Percentiles rank a stretch among this genome's conserved stretches.
phyloP scores from a whole-genome alignment of 2,888 invertebrate species.

The Netelia virgata region DNA sequence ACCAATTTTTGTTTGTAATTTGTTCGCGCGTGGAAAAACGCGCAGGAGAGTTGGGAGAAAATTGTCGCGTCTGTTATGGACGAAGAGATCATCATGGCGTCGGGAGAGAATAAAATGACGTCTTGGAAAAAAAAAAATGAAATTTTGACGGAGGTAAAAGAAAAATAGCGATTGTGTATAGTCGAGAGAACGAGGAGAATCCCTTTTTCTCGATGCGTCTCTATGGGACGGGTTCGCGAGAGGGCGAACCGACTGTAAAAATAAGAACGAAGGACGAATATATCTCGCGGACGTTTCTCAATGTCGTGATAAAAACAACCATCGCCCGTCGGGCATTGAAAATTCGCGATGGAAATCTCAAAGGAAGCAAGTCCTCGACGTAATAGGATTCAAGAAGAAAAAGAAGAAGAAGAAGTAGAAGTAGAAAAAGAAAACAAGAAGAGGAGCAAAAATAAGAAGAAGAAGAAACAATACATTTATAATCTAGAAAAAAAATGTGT shows the following conservation, averaged over 20 bases:
- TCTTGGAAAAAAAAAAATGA: no score
- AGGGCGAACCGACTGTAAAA: not conserved
- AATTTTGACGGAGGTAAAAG: no score
- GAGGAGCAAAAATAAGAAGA: not conserved
- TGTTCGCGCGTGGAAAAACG: no score
- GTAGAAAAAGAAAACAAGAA: not conserved
- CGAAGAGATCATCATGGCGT: no score
- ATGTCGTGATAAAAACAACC: not conserved
- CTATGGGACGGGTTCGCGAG: not conserved
- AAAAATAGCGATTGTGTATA: no score
- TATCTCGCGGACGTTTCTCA: not conserved
- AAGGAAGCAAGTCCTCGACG: not conserved
- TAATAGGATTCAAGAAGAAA: not conserved
- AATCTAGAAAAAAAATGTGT: slow-evolving; percentile 61
- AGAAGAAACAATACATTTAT: slow-evolving; percentile 54
- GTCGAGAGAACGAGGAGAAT: not conserved
- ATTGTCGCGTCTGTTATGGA: no score
- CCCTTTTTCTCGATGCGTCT: not conserved
- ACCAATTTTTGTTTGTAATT: not conserved
- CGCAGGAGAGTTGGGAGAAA: no score
- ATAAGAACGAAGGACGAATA: not conserved
- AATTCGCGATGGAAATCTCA: not conserved
- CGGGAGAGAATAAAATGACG: no score
- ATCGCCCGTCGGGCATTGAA: not conserved
- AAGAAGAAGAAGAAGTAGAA: not conserved